These are phyloP conservation scores for Temnothorax longispinosus DNA, from an alignment of 1,140 invertebrate genomes.

Conservation along the genomic window DNA sequence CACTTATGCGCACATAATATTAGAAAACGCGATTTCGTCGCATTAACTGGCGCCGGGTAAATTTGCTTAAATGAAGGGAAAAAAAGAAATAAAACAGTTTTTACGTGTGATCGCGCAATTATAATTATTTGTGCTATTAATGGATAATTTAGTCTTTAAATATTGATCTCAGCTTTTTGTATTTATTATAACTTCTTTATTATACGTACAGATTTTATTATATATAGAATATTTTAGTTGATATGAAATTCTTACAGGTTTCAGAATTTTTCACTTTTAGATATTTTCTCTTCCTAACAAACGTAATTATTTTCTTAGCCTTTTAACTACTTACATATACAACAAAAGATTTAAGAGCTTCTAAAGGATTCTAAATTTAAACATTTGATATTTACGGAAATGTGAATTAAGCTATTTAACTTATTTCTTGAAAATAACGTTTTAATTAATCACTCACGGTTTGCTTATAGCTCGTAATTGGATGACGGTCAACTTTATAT, in stretches of 20 bases:
- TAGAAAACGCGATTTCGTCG: constrained; percentile 39
- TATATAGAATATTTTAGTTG: neutral
- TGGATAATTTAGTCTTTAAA: neutral
- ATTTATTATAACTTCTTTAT: neutral
- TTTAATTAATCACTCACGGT: constrained; percentile 32
- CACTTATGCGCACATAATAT: constrained; percentile 23
- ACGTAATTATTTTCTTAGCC: constrained; percentile 20
- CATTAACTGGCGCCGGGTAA: constrained; percentile 14
- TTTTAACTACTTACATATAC: neutral
- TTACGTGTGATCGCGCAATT: neutral
- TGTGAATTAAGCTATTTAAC: constrained; percentile 27
- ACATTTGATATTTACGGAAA: constrained; percentile 33
- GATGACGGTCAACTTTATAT: neutral
- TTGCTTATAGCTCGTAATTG: constrained; percentile 26
- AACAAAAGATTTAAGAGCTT: neutral
- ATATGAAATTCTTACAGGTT: neutral
- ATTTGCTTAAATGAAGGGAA: neutral
- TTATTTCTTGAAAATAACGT: constrained; percentile 7
- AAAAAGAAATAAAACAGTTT: neutral
- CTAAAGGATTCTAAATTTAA: constrained; percentile 13
- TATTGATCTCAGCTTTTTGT: neutral
- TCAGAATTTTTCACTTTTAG: neutral
- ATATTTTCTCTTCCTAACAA: neutral
- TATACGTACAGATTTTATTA: neutral
- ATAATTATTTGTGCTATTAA: neutral